These are phyloP conservation scores for Camponotus fellah DNA, from an alignment of 2,888 invertebrate species.

Conservation along the genomic window DNA sequence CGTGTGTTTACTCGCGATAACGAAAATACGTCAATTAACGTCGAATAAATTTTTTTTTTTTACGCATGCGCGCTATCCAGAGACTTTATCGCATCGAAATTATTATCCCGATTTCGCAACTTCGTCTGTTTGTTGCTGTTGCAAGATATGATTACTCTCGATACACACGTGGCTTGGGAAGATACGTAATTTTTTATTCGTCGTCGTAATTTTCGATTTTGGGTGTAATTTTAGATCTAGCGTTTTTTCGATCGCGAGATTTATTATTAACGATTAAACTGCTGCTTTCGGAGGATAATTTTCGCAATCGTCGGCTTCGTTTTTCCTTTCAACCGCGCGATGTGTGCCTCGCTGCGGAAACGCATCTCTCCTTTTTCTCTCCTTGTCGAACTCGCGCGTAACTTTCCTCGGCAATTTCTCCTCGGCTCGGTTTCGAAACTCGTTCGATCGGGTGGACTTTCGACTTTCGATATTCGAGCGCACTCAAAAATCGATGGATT, in stretches of 20 bases:
- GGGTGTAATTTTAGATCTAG: neutral
- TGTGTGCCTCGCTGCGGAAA: slow-evolving; percentile 51
- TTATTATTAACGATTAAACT: neutral
- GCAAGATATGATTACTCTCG: neutral
- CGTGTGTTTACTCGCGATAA: slow-evolving; percentile 21
- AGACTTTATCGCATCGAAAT: neutral
- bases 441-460: slow-evolving; percentile 71
- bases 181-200: slow-evolving; percentile 2
- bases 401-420: slow-evolving; percentile 76
- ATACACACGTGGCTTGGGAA: neutral
- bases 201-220: neutral
- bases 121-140: neutral
- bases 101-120: slow-evolving; percentile 11
- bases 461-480: slow-evolving; percentile 69
- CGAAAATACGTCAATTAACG: slow-evolving; percentile 5
- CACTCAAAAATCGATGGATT: slow-evolving; percentile 37
- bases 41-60: neutral
- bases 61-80: neutral
- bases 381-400: slow-evolving; percentile 64
- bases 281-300: neutral
- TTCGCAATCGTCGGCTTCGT: slow-evolving; percentile 32
- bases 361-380: slow-evolving; percentile 51
- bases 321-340: slow-evolving; percentile 24
- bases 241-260: neutral
- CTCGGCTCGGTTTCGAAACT: slow-evolving; percentile 72